Evolutionary conservation across 2,797 vertebrate species (phyloP), one percentile per base, ranked within the genome.

Genomic region (Oreortyx pictus): DNA sequence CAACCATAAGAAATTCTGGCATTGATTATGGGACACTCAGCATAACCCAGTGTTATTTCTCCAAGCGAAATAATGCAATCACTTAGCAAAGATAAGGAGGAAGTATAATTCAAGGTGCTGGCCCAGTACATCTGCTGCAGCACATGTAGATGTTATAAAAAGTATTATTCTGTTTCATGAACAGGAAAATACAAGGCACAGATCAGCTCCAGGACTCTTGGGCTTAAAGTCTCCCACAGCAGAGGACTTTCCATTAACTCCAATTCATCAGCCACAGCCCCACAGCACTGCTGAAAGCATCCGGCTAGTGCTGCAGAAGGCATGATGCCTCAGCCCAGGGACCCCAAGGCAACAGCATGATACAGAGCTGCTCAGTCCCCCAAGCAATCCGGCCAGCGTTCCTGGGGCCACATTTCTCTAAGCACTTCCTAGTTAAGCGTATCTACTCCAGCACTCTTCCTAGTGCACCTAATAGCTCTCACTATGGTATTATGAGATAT

Each of bases 301-400:
- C 39, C 50, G 65, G 50, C 73, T 61, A 60, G 75, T 24, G 59
- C 11, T 72, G 27, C 8, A 16, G 25, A 64, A 24, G 16, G 22
- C 50, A 31, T 0, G 0, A 33, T 13, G n/a, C 3, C 66, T 17
- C 62, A 81, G 62, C 59, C 23, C 20, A 47, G 7, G 54, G 47
- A 86, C 22, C 13, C 15, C 60, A 84, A 81, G 68, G 74, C 35
- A 86, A 59, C 7, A 73, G 27, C 49, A 76, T 67, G 18, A 73
- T 47, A 24, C 62, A 89, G 62, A 86, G 5, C 33, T 37, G 33
- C 71, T 35, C 31, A 33, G 11, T 57, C n/a, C 33, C 22, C 62
- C 24, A 7, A 0, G 1, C 3, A 17, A 79, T 31, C 27, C 47
- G 29, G 0, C 1, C 8, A 29, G 46, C 39, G 8, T 23, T 37